These are phyloP conservation scores for Oncorhynchus keta DNA, from an alignment of 2,113 vertebrate species.

Conservation along the genomic window DNA sequence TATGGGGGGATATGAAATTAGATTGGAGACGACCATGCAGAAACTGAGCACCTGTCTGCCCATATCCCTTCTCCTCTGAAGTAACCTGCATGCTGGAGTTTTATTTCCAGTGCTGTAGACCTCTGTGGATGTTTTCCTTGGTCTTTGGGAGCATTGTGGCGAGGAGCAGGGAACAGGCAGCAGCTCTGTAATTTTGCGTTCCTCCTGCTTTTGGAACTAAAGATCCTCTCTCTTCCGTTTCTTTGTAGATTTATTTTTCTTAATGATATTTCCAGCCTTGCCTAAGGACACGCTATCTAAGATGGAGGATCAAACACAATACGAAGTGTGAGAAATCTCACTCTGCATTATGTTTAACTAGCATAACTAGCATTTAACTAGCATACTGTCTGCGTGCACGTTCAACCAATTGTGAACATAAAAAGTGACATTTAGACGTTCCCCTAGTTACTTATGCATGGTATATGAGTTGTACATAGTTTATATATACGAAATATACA, in stretches of 20 bases:
- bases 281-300: slow-evolving; percentile 8
- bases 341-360: neutral
- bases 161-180: neutral
- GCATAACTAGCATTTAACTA: neutral
- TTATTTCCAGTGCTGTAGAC: neutral
- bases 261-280: slow-evolving; percentile 10
- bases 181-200: slow-evolving; percentile 12
- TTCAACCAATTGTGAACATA: neutral
- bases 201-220: slow-evolving; percentile 12
- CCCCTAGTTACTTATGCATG: too few relatives aligned
- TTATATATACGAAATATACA: too few relatives aligned
- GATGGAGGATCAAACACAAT: slow-evolving; percentile 4
- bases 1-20: neutral
- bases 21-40: neutral
- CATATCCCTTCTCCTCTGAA: neutral
- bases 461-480: too few relatives aligned
- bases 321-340: neutral
- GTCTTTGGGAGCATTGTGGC: neutral
- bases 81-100: neutral
- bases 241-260: neutral
- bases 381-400: neutral
- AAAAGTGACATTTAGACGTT: too few relatives aligned
- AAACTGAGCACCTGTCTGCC: neutral
- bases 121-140: neutral
- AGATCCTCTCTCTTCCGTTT: neutral